These are phyloP conservation scores for Caenorhabditis angaria DNA, from an alignment of 2,888 invertebrate species.

Conservation along the genomic window DNA sequence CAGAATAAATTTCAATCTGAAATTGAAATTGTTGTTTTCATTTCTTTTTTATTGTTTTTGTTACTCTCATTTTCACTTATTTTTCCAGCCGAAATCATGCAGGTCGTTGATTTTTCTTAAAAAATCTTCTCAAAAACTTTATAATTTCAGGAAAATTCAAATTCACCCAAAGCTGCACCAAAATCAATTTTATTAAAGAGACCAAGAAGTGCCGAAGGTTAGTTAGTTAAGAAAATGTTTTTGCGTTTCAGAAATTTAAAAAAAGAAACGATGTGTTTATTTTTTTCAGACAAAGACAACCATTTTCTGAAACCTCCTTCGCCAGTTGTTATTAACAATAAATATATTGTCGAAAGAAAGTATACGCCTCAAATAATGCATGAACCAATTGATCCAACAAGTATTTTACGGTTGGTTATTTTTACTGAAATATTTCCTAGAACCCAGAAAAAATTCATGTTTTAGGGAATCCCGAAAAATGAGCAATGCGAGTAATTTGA, in stretches of 20 bases:
- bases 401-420: conserved; percentile 11
- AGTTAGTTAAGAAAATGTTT: neutral
- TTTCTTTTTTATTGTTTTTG: conserved; percentile 2
- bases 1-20: conserved; percentile 4
- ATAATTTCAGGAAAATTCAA: neutral
- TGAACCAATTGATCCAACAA: conserved; percentile 3
- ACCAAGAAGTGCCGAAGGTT: neutral
- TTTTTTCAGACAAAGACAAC: neutral
- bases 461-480: neutral
- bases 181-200: neutral
- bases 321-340: neutral
- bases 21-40: neutral
- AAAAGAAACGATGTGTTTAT: too few relatives aligned
- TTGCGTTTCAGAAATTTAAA: too few relatives aligned
- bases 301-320: neutral
- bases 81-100: neutral
- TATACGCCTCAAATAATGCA: conserved; percentile 15
- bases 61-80: neutral
- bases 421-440: neutral
- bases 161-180: neutral
- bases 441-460: too few relatives aligned
- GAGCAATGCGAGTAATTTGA: conserved; percentile 10
- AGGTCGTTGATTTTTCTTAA: neutral
- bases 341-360: conserved; percentile 16
- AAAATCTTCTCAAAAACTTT: neutral